Evolutionary conservation across 2,113 vertebrate species (phyloP), one percentile per base, ranked within the genome.

Genomic region (Nycticebus coucang): DNA sequence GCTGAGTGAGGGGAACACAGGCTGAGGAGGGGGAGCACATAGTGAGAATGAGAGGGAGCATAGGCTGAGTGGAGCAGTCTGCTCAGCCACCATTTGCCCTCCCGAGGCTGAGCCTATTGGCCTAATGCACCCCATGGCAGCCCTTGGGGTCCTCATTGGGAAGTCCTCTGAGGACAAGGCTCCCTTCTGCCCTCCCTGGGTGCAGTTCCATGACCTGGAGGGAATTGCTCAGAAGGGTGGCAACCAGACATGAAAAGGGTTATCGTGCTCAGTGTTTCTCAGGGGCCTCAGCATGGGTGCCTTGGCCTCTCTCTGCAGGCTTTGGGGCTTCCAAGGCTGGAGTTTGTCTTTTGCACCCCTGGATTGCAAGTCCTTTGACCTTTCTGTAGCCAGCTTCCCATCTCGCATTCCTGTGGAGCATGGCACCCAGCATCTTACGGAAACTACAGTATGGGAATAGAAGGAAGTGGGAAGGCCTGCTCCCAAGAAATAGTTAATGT

Each of bases 401-500:
- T 12, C 24, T 35, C 24, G 50, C 22, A 22, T 19, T 33, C 55
- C 64, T 0, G 28, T 11, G 24, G 1, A 24, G 5, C 18, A 5
- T 7, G 26, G 7, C 59, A 2, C 59, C 64, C 0, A 0, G n/a
- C 3, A 0, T 66, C 74, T 19, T 37, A 15, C 18, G 53, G 77
- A 66, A 87, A 57, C 37, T 77, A 21, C 18, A 5, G 41, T 74
- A 74, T 86, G 91, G 91, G 81, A 94, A 78, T 68, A 60, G 81
- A 78, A 68, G 59, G 77, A 84, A 74, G 41, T 68, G 95, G 92
- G 75, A 95, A 72, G 45, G 96, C 93, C 35, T 95, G 95, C 98
- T 98, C 97, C 98, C 97, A 98, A 98, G 98, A 98, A 98, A 98
- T 93, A 97, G 98, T 98, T 99, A 98, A 98, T 98, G 97, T 93